Evolutionary conservation across 2,113 vertebrate species (phyloP).

Genomic region (Eubucco bourcierii): DNA sequence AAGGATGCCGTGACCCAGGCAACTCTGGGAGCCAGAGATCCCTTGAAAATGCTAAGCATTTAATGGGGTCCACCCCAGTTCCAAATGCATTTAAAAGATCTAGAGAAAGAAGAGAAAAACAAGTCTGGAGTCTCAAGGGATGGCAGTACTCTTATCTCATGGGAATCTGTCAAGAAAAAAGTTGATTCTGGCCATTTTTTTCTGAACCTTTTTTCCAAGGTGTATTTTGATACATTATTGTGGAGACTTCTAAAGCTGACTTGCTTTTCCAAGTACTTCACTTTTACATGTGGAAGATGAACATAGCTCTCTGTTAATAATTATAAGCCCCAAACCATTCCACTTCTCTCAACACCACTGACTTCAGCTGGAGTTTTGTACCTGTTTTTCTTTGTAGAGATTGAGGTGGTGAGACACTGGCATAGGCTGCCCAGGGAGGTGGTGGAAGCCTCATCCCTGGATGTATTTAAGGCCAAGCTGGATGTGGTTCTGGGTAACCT

Average conservation of each 20-base stretch:
- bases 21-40: neutral
- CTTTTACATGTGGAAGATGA: neutral
- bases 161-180: neutral
- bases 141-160: neutral
- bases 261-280: neutral
- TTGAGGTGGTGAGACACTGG: neutral
- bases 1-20: neutral
- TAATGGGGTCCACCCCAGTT: neutral
- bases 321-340: constrained; percentile 9
- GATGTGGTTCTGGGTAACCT: too few relatives aligned
- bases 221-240: neutral
- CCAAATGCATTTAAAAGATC: neutral
- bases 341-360: neutral
- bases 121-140: neutral
- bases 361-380: neutral
- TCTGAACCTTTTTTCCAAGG: neutral
- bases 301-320: neutral
- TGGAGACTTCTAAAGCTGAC: neutral
- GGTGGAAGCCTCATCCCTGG: too few relatives aligned
- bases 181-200: neutral
- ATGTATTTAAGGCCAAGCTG: too few relatives aligned
- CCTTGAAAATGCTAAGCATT: neutral
- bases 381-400: neutral
- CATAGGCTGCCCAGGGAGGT: too few relatives aligned
- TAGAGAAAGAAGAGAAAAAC: neutral